Conservation (phyloP, 30 jellyfish, hydroid and myxozoan species). For the Hydractinia echinata region DNA sequence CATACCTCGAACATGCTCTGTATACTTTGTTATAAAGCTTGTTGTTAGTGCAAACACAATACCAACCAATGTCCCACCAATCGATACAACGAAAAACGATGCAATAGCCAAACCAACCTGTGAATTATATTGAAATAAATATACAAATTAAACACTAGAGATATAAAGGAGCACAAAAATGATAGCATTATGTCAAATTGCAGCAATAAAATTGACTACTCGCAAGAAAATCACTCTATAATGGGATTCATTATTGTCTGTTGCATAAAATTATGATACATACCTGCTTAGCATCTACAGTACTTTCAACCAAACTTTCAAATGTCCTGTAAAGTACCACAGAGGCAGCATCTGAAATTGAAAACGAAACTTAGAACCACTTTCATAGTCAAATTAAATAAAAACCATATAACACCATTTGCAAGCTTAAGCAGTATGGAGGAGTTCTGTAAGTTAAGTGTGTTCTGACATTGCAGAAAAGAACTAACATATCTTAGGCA, state of each 20-base stretch:
- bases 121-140: background rate
- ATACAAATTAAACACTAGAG: background rate
- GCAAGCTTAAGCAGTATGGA: no score
- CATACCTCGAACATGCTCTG: constrained; percentile 87
- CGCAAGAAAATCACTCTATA: background rate
- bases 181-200: background rate
- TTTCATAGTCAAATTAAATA: no score
- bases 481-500: no score
- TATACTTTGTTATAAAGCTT: constrained; percentile 78
- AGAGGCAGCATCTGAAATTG: constrained; percentile 87
- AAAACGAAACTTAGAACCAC: background rate
- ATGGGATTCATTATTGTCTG: no score
- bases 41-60: constrained; percentile 71
- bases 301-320: constrained; percentile 59
- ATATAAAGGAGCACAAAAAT: background rate
- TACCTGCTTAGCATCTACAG: constrained; percentile 33
- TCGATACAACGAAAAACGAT: constrained; percentile 70
- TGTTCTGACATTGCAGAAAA: no score
- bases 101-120: constrained; percentile 79
- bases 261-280: background rate
- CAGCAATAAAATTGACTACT: background rate
- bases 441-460: no score
- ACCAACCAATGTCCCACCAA: constrained; percentile 83
- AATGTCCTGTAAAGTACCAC: constrained; percentile 86
- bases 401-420: no score